These are phyloP conservation scores for Drosophila serrata DNA, from an alignment of 1,140 invertebrate species.

Conservation along the genomic window DNA sequence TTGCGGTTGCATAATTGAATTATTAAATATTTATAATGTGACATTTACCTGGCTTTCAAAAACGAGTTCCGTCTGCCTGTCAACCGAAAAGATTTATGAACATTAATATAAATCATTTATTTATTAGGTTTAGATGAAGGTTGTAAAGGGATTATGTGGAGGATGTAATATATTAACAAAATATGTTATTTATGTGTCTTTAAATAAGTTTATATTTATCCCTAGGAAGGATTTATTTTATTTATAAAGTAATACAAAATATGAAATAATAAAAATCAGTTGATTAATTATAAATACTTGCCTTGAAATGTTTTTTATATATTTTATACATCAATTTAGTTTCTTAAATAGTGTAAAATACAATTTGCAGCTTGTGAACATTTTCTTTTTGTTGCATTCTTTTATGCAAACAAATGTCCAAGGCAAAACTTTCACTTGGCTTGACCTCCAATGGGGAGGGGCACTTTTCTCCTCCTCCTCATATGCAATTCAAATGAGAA, in stretches of 20 bases:
- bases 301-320: neutral
- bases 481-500: conserved; percentile 42
- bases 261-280: neutral
- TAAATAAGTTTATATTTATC: neutral
- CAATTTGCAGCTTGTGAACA: neutral
- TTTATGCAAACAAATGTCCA: conserved; percentile 14
- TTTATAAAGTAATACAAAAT: no score
- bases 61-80: conserved; percentile 2
- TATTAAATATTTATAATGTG: conserved; percentile 71
- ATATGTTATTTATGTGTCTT: neutral
- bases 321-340: neutral
- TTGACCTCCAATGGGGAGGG: conserved; percentile 24
- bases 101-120: conserved; percentile 2
- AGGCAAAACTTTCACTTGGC: conserved; percentile 8
- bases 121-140: neutral
- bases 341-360: neutral
- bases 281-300: neutral
- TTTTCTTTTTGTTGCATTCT: neutral
- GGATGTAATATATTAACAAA: neutral
- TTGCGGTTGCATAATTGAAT: conserved; percentile 76
- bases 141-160: neutral
- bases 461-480: conserved; percentile 8
- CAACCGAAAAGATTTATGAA: conserved; percentile 2
- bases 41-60: conserved; percentile 33
- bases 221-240: neutral